Percentiles rank a stretch among this genome's conserved stretches.
phyloP scores from a whole-genome alignment of 2,888 invertebrate genomes.

The Odontothrips loti region DNA sequence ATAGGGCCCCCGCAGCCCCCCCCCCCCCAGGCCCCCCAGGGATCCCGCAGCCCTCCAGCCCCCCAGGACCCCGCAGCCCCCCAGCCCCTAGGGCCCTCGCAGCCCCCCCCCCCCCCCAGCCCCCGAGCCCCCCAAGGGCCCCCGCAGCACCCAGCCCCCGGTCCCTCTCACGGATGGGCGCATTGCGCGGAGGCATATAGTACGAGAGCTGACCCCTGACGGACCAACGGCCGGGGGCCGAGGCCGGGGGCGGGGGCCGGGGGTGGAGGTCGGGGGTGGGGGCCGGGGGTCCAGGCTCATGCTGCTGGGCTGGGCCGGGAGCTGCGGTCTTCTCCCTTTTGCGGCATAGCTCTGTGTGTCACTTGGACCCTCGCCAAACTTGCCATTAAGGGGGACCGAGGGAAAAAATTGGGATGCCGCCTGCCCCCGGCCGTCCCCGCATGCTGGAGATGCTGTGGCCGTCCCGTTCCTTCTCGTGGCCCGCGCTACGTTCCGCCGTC shows the following conservation, averaged over 20 bases:
- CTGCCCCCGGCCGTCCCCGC: not conserved
- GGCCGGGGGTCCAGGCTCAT: too few species aligned
- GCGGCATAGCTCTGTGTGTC: conserved; percentile 3
- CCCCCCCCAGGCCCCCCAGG: too few species aligned
- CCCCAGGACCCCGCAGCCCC: too few species aligned
- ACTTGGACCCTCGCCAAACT: conserved; percentile 4
- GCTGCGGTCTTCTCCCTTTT: not conserved
- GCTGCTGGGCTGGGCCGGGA: not conserved
- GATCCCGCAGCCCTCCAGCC: too few species aligned
- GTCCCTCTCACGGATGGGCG: not conserved
- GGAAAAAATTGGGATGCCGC: conserved; percentile 13
- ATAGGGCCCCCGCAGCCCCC: too few species aligned
- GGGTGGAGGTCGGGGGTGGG: too few species aligned
- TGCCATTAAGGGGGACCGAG: conserved; percentile 16
- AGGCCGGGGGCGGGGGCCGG: too few species aligned
- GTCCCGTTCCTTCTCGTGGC: too few species aligned
- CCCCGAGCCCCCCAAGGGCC: too few species aligned
- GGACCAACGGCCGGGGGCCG: not conserved
- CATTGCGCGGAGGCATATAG: not conserved
- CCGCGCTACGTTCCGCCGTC: not conserved
- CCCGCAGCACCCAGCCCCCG: too few species aligned
- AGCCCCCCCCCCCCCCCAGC: too few species aligned
- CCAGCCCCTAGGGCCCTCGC: not conserved
- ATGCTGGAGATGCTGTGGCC: too few species aligned
- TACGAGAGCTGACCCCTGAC: not conserved